These are phyloP conservation scores for Drosophila anomelani DNA, from an alignment of 2,888 invertebrate species.

Conservation along the genomic window DNA sequence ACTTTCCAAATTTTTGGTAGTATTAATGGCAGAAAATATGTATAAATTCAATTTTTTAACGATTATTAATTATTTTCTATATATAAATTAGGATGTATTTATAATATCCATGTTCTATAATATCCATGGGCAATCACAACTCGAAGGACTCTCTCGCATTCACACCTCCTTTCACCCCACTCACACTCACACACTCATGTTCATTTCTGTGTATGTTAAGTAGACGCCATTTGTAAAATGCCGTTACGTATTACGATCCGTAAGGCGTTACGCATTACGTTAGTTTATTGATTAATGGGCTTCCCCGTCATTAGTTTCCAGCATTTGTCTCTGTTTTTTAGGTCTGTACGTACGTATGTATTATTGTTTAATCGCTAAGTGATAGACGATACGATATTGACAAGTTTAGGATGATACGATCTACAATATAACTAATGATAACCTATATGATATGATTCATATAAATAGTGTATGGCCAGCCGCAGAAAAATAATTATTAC, in stretches of 20 bases:
- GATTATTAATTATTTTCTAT: not conserved
- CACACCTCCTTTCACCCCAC: constrained; percentile 4
- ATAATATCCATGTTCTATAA: too few species aligned
- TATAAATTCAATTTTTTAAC: not conserved
- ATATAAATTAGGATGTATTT: too few species aligned
- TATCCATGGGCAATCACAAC: constrained; percentile 17
- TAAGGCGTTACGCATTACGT: constrained; percentile 53
- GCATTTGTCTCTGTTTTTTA: constrained; percentile 65
- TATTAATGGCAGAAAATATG: not conserved
- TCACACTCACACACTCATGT: constrained; percentile 31
- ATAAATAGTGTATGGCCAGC: constrained; percentile 55
- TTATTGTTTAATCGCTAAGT: constrained; percentile 70
- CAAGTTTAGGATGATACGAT: constrained; percentile 64
- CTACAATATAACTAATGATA: constrained; percentile 63
- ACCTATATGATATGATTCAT: constrained; percentile 50
- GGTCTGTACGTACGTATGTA: constrained; percentile 48
- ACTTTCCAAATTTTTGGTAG: not conserved
- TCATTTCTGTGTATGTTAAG: constrained; percentile 51
- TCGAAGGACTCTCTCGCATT: constrained; percentile 25
- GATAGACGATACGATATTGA: constrained; percentile 74
- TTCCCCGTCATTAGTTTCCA: constrained; percentile 57
- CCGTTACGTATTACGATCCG: constrained; percentile 71
- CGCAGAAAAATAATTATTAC: constrained; percentile 70
- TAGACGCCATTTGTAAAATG: constrained; percentile 73
- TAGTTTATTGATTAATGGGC: constrained; percentile 57